Evolutionary conservation across 2,888 invertebrate species (phyloP), one percentile per base, ranked within the genome.

Genomic region (Hydrotaea diabolus): DNA sequence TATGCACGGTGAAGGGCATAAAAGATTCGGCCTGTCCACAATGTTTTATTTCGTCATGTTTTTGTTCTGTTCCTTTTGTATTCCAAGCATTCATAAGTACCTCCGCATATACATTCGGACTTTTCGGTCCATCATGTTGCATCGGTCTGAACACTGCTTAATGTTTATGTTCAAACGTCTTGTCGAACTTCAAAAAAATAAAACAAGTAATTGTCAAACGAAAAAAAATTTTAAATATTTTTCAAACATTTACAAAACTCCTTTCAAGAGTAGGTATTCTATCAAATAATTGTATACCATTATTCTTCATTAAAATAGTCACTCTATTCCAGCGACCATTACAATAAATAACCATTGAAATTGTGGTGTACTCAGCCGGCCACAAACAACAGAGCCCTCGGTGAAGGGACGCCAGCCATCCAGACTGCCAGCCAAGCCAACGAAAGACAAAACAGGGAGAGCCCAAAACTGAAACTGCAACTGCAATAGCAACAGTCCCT

Each of bases 291-390:
- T 46, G 26, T 46, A 53, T 1, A 77, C 77, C 74, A 83, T 74
- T 71, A 74, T 83, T 83, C 71, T 83, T 80, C 74, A 77, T 80
- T 83, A 80, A 64, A 83, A 69, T 71, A 59, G 66, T 66, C 23
- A 43, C 21, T 80, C 3, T 5, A 80, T 13, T 36, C 36, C 49
- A 71, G n/a, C 78, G 77, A 57, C 46, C 73, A 80, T 57, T 81
- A 57, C 72, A 75, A 79, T 82, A 84, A 82, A 83, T 83, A 77
- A 77, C 73, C 26, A 83, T 83, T 80, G 71, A 39, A 72, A 53
- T 62, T 80, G 57, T 82, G 64, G 72, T 75, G 77, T 26, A 49
- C 64, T 64, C 75, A 21, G 74, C 77, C 77, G 59, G 19, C 62
- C 62, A 36, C 62, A 62, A 36, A 19, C 36, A 46, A 49, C 62